Conservation (phyloP, 2,113 vertebrate genomes). For the Myiagra hebetior region DNA sequence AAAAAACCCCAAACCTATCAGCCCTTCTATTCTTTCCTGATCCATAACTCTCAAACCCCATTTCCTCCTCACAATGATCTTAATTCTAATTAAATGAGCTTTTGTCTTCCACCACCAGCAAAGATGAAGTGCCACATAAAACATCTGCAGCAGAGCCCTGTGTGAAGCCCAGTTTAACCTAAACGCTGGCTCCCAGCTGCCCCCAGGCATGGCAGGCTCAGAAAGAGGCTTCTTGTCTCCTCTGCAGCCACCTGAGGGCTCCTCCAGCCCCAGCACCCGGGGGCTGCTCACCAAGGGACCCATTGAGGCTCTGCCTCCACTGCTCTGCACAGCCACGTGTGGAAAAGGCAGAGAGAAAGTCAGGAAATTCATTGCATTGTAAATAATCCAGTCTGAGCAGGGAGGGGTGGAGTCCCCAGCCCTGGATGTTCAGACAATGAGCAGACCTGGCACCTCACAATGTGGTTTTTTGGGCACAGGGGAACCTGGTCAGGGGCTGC, state of each 20-base stretch:
- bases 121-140: conserved; percentile 11
- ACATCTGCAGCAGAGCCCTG: background rate
- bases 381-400: background rate
- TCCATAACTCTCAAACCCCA: background rate
- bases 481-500: background rate
- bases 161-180: background rate
- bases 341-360: background rate
- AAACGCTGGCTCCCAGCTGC: background rate
- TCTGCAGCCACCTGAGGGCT: background rate
- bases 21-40: background rate
- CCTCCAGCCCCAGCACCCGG: background rate
- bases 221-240: background rate
- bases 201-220: accelerated
- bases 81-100: conserved; percentile 38
- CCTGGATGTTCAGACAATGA: background rate
- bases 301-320: background rate
- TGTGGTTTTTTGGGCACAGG: background rate
- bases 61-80: background rate
- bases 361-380: background rate
- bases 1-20: background rate
- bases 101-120: background rate
- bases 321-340: background rate
- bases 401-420: background rate
- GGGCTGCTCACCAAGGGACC: background rate
- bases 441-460: background rate